Percentiles rank a stretch among this genome's conserved stretches.
These are phyloP conservation scores for Anoplopoma fimbria DNA, from an alignment of 2,113 vertebrate species.

Conservation along the genomic window DNA sequence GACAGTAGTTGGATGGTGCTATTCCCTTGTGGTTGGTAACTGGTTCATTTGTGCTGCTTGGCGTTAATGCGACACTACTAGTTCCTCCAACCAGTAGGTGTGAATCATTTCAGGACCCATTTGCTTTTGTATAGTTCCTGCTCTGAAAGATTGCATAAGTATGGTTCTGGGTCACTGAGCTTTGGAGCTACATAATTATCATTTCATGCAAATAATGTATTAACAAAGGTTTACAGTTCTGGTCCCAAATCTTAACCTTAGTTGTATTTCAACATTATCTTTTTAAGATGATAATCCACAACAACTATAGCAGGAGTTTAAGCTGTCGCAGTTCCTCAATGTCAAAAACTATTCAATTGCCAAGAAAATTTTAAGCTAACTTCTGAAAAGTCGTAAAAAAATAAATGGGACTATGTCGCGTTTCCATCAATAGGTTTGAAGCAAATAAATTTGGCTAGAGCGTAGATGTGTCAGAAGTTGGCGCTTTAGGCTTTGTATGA, in stretches of 20 bases:
- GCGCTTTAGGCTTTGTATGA: too few species aligned
- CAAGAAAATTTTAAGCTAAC: not conserved
- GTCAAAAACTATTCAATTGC: not conserved
- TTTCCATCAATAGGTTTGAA: not conserved
- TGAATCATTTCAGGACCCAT: constrained; percentile 40
- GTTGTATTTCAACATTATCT: not conserved
- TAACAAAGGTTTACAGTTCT: not conserved
- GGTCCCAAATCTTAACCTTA: constrained; percentile 9
- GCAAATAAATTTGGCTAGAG: not conserved
- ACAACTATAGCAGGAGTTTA: not conserved
- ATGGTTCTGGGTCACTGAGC: not conserved
- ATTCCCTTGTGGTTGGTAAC: constrained; percentile 33
- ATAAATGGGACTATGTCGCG: not conserved
- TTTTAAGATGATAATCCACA: not conserved
- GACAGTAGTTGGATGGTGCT: constrained; percentile 17
- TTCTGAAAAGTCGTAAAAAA: not conserved
- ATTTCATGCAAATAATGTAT: constrained; percentile 14
- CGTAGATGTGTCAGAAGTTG: not conserved
- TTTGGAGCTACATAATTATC: constrained; percentile 6
- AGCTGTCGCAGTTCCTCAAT: not conserved
- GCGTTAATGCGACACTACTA: constrained; percentile 23
- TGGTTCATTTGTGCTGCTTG: constrained; percentile 38
- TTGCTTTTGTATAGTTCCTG: constrained; percentile 21
- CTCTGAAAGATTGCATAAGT: not conserved
- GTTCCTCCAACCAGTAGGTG: constrained; percentile 26